Base-by-base conservation (phyloP, 2,888 invertebrate genomes). In the Diabrotica balteata region DNA sequence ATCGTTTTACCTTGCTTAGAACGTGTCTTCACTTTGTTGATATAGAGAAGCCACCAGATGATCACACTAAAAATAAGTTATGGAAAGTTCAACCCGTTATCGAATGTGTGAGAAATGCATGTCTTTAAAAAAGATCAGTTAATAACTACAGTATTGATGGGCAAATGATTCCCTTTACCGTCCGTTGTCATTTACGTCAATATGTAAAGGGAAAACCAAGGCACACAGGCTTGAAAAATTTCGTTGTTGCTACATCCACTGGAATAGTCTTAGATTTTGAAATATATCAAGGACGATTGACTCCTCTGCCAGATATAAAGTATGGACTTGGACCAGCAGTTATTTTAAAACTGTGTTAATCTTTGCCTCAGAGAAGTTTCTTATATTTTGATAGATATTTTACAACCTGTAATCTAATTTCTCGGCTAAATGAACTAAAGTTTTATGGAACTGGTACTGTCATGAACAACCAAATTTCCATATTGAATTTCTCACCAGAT, bases 201-300 rank as follows among this genome's bases (percentile, higher is more conserved):
- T 46, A 8, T 46, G n/a, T n/a, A n/a, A n/a, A n/a, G n/a, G n/a
- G n/a, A n/a, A n/a, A n/a, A n/a, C n/a, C n/a, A n/a, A n/a, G 46
- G 9, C 46, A 7, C 7, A 46, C 46, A 46, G 46, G 46, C 7
- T 46, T 46, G 9, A 46, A 46, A 46, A 46, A 8, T 7, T 46
- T 46, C 9, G 46, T 46, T 9, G n/a, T 46, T 46, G 9, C 46
- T 8, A 8, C 46, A 7, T 46, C 46, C 7, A 46, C 46, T 8
- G 46, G 50, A 9, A 50, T 50, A 50, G 50, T n/a, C n/a, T n/a
- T 50, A 9, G 50, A 50, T n/a, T 9, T 50, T 50, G 50, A 50
- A n/a, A 50, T 50, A n/a, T n/a, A n/a, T n/a, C n/a, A n/a, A n/a
- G n/a, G n/a, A n/a, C n/a, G n/a, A n/a, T n/a, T n/a, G n/a, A 50